These are phyloP conservation scores for Buteo buteo DNA, from an alignment of 2,113 vertebrate species.

Conservation along the genomic window DNA sequence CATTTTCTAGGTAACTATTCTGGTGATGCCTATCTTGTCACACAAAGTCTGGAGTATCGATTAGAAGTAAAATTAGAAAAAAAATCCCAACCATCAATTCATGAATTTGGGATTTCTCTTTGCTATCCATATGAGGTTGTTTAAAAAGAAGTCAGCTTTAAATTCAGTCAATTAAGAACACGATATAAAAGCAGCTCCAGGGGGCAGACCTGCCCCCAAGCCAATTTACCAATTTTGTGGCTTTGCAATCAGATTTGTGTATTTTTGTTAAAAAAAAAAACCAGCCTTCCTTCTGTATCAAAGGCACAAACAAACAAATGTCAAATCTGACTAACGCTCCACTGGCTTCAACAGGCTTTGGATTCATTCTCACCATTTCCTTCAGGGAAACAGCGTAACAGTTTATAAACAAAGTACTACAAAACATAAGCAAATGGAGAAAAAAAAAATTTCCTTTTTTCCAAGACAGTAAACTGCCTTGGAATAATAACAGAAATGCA, in stretches of 20 bases:
- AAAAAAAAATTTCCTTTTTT: neutral
- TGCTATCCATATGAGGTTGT: neutral
- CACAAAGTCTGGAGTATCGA: neutral
- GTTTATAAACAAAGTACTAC: slow-evolving; percentile 14
- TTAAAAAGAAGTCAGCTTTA: neutral
- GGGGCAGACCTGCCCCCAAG: neutral
- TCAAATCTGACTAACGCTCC: slow-evolving; percentile 1
- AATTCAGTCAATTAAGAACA: slow-evolving; percentile 11
- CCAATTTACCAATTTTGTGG: neutral
- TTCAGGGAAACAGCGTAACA: neutral
- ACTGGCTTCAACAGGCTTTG: neutral
- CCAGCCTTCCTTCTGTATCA: neutral
- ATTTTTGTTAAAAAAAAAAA: neutral
- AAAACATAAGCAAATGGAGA: slow-evolving; percentile 21
- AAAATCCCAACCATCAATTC: neutral
- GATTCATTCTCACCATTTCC: slow-evolving; percentile 6
- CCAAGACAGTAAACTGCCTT: neutral
- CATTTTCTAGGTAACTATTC: neutral
- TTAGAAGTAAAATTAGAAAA: neutral
- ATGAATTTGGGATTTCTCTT: neutral
- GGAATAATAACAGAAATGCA: slow-evolving; percentile 1
- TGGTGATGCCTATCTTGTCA: neutral
- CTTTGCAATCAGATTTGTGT: neutral
- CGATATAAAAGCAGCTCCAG: slow-evolving; percentile 7
- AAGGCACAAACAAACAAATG: slow-evolving; percentile 39